Percentiles rank a stretch among this genome's conserved stretches.
These are phyloP conservation scores for Brotogeris chrysoptera DNA, from an alignment of 2,797 vertebrate genomes.

Conservation along the genomic window DNA sequence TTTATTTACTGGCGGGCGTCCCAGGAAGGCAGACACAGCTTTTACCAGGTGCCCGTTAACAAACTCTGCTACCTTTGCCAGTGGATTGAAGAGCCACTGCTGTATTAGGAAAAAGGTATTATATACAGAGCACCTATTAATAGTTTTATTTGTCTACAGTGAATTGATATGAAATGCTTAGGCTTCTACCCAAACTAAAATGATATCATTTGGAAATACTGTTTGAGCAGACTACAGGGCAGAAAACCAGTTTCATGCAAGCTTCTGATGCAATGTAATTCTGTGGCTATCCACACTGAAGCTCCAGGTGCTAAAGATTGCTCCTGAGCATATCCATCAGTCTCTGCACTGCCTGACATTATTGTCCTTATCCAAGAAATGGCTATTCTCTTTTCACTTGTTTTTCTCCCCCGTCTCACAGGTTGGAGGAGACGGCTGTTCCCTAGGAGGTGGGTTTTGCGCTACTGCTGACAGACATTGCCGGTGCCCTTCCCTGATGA, in stretches of 20 bases:
- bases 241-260: neutral
- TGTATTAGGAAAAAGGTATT: neutral
- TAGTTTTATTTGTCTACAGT: neutral
- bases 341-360: neutral
- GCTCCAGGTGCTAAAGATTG: neutral
- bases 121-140: neutral
- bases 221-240: neutral
- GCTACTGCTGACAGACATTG: neutral
- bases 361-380: neutral
- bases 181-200: neutral
- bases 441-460: neutral
- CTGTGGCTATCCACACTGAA: neutral
- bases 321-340: neutral
- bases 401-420: neutral
- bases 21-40: neutral
- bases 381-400: neutral
- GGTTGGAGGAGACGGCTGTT: neutral
- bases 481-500: slow-evolving; percentile 17
- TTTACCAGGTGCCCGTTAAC: slow-evolving; percentile 1
- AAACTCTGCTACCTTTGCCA: neutral
- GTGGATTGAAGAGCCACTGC: neutral
- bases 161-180: neutral
- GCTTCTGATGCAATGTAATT: neutral
- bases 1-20: neutral
- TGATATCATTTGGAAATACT: neutral